These are phyloP conservation scores for Brachylomia viminalis DNA, from an alignment of 2,888 invertebrate genomes.

Conservation along the genomic window DNA sequence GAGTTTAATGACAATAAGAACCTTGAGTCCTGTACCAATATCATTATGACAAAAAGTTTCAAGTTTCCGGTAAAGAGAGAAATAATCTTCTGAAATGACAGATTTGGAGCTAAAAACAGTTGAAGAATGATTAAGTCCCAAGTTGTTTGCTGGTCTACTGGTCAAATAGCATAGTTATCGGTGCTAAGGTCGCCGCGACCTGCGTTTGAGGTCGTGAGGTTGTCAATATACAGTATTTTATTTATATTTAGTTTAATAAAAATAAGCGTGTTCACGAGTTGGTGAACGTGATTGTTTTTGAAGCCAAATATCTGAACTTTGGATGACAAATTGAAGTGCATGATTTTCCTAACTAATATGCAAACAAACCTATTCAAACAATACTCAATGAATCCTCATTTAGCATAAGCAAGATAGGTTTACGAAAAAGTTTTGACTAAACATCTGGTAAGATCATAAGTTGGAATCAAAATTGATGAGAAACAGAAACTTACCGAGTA, in stretches of 20 bases:
- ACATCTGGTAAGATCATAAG: neutral
- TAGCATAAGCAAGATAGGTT: neutral
- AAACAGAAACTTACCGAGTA: neutral
- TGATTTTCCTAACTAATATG: neutral
- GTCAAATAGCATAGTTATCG: conserved; percentile 64
- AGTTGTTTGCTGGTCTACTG: conserved; percentile 60
- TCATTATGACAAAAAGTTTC: neutral
- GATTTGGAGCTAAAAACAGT: neutral
- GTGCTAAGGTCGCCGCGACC: conserved; percentile 69
- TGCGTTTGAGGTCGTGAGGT: conserved; percentile 55
- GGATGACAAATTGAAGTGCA: conserved; percentile 6
- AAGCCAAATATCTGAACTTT: conserved; percentile 10
- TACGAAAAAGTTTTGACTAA: neutral
- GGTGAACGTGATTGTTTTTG: conserved; percentile 24
- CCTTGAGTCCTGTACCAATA: conserved; percentile 25
- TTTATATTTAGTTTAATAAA: conserved; percentile 54
- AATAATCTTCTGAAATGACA: neutral
- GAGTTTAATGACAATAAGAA: conserved; percentile 16
- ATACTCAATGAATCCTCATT: neutral
- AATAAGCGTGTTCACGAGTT: conserved; percentile 28
- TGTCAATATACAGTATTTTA: conserved; percentile 63
- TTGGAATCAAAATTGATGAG: neutral
- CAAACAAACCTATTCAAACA: neutral
- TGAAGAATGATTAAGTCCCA: conserved; percentile 24
- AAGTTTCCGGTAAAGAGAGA: neutral